Evolutionary conservation across 2,797 vertebrate genomes (phyloP).

Genomic region (Dallia pectoralis): DNA sequence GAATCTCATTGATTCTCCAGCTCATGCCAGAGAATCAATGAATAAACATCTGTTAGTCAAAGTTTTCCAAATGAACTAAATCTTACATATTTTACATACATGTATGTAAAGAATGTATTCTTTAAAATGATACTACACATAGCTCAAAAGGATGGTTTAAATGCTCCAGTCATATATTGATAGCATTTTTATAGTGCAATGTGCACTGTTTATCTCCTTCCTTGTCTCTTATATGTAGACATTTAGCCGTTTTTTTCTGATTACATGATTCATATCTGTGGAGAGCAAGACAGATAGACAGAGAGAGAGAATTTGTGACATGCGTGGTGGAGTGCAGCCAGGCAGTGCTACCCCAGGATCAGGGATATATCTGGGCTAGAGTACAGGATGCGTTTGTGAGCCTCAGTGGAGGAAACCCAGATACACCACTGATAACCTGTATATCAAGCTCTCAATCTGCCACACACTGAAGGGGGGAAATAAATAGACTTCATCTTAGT

Average conservation of each 20-base stretch:
- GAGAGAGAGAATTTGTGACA: background rate
- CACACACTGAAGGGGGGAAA: conserved; percentile 56
- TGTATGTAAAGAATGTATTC: conserved; percentile 12
- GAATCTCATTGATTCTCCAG: conserved; percentile 47
- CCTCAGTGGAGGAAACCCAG: conserved; percentile 71
- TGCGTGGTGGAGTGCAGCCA: conserved; percentile 15
- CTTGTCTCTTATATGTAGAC: background rate
- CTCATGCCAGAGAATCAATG: conserved; percentile 38
- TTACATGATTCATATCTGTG: too few relatives aligned
- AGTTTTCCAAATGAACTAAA: conserved; percentile 41
- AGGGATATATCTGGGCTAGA: conserved; percentile 57
- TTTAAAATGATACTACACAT: background rate
- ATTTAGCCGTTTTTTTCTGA: background rate
- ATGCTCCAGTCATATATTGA: background rate
- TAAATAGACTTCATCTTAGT: conserved; percentile 64
- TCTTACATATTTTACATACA: conserved; percentile 32
- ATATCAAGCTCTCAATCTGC: conserved; percentile 74
- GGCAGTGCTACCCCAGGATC: conserved; percentile 40
- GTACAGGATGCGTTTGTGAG: conserved; percentile 57
- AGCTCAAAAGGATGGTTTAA: conserved; percentile 14
- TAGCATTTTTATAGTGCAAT: background rate
- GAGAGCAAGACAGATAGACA: background rate
- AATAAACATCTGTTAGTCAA: conserved; percentile 57
- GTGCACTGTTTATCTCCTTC: background rate
- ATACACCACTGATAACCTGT: conserved; percentile 69